Evolutionary conservation across 2,888 invertebrate genomes (phyloP).

Genomic region (Pristionchus entomophagus): DNA sequence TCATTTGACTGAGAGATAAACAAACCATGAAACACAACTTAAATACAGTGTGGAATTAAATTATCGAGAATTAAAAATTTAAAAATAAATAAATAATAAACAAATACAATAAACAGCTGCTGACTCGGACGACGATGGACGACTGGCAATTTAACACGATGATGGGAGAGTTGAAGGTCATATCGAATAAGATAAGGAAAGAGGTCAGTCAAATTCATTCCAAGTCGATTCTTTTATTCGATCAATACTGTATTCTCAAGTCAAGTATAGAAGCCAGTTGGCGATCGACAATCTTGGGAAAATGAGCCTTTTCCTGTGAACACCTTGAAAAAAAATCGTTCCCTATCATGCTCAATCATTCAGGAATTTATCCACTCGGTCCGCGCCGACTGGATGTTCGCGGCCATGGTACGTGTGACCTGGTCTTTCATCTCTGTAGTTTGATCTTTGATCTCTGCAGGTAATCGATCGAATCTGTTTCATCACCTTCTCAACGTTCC

Average conservation of each 20-base stretch:
- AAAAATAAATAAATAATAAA: background rate
- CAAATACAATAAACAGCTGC: background rate
- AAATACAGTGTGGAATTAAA: background rate
- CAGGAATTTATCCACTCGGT: constrained; percentile 71
- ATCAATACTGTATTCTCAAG: too few relatives aligned
- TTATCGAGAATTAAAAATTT: background rate
- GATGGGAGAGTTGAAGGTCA: constrained; percentile 60
- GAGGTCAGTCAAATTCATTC: too few relatives aligned
- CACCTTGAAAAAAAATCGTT: background rate
- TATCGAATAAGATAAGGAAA: constrained; percentile 71
- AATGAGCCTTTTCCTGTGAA: background rate
- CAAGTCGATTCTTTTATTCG: too few relatives aligned
- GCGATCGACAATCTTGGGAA: background rate
- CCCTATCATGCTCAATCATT: constrained; percentile 4
- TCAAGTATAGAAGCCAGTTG: constrained; percentile 69
- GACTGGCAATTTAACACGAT: constrained; percentile 61
- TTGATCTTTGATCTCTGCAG: constrained; percentile 25
- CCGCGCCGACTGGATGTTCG: constrained; percentile 74
- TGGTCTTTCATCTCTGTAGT: background rate
- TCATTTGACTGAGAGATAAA: background rate
- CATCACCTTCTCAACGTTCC: constrained; percentile 70
- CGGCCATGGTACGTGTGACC: constrained; percentile 60
- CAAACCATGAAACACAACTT: background rate
- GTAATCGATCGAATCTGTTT: constrained; percentile 73
- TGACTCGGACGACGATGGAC: constrained; percentile 49